These are phyloP conservation scores for Cliona cf. orientalis DNA, from an alignment of 37 sponge, comb jelly and placozoan genomes.

Conservation along the genomic window DNA sequence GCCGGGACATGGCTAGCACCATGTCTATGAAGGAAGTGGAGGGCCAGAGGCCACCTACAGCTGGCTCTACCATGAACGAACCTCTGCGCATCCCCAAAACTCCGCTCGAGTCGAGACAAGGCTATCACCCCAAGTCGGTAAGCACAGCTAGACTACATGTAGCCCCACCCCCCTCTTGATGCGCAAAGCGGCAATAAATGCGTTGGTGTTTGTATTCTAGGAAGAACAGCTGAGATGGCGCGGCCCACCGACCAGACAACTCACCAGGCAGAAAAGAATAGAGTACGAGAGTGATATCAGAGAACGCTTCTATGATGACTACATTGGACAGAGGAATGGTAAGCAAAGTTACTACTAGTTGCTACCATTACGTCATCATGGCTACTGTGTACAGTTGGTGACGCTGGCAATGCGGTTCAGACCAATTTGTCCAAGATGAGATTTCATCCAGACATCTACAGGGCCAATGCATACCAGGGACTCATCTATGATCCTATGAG, in stretches of 20 bases:
- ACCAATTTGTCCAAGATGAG: conserved; percentile 43
- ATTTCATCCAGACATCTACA: conserved; percentile 67
- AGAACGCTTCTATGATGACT: conserved; percentile 84
- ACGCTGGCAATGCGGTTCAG: conserved; percentile 69
- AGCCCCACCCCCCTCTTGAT: background rate
- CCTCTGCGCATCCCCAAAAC: conserved; percentile 50
- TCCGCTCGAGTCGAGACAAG: conserved; percentile 62
- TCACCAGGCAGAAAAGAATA: conserved; percentile 47
- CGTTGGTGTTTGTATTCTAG: background rate
- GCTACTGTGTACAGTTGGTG: conserved; percentile 58
- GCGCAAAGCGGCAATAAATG: background rate
- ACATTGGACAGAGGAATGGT: conserved; percentile 66
- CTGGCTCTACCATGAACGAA: background rate
- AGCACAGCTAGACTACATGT: too few relatives aligned
- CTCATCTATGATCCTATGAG: conserved; percentile 70
- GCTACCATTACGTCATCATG: background rate
- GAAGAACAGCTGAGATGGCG: conserved; percentile 64
- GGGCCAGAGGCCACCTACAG: background rate
- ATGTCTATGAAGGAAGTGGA: too few relatives aligned
- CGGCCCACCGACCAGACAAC: conserved; percentile 60
- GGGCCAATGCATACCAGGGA: conserved; percentile 61
- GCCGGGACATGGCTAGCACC: background rate
- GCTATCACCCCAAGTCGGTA: conserved; percentile 63
- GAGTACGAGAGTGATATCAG: conserved; percentile 67
- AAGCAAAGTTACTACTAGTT: background rate